These are phyloP conservation scores for Pseudomyrmex concolor DNA, from an alignment of 1,140 invertebrate genomes.

Conservation along the genomic window DNA sequence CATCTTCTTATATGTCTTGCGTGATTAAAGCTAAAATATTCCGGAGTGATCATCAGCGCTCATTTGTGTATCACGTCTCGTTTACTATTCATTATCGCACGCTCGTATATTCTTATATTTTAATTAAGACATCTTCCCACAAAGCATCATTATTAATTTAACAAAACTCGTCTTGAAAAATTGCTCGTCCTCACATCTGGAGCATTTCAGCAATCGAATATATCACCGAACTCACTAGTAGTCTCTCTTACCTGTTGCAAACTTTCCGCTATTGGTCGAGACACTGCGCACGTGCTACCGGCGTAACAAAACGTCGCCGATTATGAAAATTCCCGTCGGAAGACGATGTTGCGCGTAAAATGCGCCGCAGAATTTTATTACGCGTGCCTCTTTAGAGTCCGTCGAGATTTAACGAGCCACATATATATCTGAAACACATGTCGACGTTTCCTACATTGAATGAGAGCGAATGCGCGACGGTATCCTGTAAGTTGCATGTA, in stretches of 20 bases:
- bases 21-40: too few species aligned
- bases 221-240: slow-evolving; percentile 45
- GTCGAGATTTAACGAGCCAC: slow-evolving; percentile 14
- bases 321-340: neutral
- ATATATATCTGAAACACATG: slow-evolving; percentile 48
- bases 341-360: slow-evolving; percentile 18
- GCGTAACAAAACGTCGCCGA: slow-evolving; percentile 24
- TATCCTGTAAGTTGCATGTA: too few species aligned
- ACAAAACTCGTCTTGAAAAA: neutral
- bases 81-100: too few species aligned
- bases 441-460: slow-evolving; percentile 16
- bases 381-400: neutral
- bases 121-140: too few species aligned
- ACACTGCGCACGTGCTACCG: slow-evolving; percentile 57
- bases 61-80: neutral
- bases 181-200: neutral
- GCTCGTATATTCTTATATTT: too few species aligned
- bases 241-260: slow-evolving; percentile 69
- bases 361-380: slow-evolving; percentile 23
- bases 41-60: neutral
- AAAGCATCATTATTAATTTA: too few species aligned
- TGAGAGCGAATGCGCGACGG: neutral
- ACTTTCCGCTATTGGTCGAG: slow-evolving; percentile 57
- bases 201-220: neutral
- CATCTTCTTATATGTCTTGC: too few species aligned